phyloP scores from a whole-genome alignment of 2,888 invertebrate genomes.

The Xestia xanthographa region DNA sequence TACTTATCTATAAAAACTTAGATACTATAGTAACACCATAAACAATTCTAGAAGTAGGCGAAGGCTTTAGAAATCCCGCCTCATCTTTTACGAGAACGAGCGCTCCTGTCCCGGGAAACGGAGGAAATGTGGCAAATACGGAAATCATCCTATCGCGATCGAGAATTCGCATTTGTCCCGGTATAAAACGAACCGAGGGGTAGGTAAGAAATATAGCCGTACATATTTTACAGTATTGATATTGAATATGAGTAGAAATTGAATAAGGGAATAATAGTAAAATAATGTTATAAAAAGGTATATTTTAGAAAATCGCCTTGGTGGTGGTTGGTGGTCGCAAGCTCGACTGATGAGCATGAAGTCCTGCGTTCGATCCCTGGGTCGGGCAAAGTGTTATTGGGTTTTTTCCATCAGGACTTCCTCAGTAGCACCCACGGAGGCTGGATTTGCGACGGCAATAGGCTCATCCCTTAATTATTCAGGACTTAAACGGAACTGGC shows the following conservation, averaged over 20 bases:
- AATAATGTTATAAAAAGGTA: neutral
- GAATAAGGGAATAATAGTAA: neutral
- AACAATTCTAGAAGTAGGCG: conserved; percentile 34
- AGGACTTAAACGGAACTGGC: no score
- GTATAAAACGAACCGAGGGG: conserved; percentile 40
- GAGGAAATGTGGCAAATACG: conserved; percentile 66
- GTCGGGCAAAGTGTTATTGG: no score
- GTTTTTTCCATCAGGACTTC: no score
- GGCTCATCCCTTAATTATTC: no score
- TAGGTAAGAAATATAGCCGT: conserved; percentile 21
- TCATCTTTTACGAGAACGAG: conserved; percentile 51
- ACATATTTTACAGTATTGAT: conserved; percentile 18
- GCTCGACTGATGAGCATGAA: no score
- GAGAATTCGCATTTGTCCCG: conserved; percentile 61
- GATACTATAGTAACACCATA: conserved; percentile 45
- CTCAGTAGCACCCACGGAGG: no score
- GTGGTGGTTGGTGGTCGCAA: no score
- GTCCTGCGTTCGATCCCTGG: no score
- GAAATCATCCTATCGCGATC: conserved; percentile 65
- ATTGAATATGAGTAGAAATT: conserved; percentile 9
- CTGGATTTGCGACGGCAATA: no score
- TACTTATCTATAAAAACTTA: conserved; percentile 26
- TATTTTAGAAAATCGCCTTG: neutral
- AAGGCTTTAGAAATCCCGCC: conserved; percentile 45
- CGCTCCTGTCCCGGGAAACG: conserved; percentile 52